Conservation (phyloP, 2,797 vertebrate species). For the Phrynocephalus forsythii region DNA sequence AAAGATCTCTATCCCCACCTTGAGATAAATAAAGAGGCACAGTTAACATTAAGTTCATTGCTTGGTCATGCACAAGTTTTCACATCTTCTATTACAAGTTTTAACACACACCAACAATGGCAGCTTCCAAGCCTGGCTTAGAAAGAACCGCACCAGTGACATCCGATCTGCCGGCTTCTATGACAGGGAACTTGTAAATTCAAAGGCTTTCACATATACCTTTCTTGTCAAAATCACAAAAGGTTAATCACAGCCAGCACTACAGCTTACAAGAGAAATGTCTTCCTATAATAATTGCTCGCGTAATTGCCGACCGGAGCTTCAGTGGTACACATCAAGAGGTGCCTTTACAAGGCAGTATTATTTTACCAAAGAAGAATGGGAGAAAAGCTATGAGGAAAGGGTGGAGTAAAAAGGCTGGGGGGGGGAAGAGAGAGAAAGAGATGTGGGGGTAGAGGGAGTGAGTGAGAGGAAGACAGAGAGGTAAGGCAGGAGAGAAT, state of each 20-base stretch:
- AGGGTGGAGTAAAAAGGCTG: not conserved
- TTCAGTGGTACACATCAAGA: slow-evolving; percentile 10
- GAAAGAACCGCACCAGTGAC: slow-evolving; percentile 53
- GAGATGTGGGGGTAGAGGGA: not conserved
- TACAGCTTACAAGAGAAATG: slow-evolving; percentile 46
- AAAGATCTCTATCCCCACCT: slow-evolving; percentile 43
- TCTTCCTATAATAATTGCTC: slow-evolving; percentile 45
- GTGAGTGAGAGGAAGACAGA: not conserved
- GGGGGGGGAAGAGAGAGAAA: not conserved
- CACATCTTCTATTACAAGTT: slow-evolving; percentile 63
- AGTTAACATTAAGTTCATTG: slow-evolving; percentile 60
- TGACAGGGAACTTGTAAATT: slow-evolving; percentile 49
- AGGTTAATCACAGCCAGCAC: slow-evolving; percentile 55
- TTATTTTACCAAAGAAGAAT: slow-evolving; percentile 31
- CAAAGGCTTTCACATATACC: slow-evolving; percentile 37
- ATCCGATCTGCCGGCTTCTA: slow-evolving; percentile 50
- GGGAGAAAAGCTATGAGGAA: not conserved
- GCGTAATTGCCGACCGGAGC: slow-evolving; percentile 51
- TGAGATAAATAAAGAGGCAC: slow-evolving; percentile 39
- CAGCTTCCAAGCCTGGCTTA: slow-evolving; percentile 61
- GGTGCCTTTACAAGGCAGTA: slow-evolving; percentile 26
- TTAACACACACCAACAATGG: slow-evolving; percentile 56
- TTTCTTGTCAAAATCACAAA: slow-evolving; percentile 51
- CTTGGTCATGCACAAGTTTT: slow-evolving; percentile 54
- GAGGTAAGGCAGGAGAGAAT: not conserved